Evolutionary conservation across 2,888 invertebrate species (phyloP).

Genomic region (Timema cristinae): DNA sequence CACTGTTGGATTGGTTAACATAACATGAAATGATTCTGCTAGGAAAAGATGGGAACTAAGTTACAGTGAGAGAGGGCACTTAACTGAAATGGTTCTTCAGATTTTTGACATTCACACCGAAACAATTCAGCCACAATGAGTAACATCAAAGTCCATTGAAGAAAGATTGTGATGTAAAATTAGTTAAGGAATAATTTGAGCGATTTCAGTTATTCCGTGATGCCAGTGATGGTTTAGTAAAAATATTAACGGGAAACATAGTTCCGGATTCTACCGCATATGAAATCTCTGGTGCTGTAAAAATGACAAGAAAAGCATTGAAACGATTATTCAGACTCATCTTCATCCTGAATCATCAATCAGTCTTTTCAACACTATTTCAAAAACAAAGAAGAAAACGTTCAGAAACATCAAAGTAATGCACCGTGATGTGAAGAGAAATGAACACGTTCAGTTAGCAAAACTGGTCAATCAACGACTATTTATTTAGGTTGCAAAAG

Average conservation of each 20-base stretch:
- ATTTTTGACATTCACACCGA: neutral
- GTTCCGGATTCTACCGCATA: neutral
- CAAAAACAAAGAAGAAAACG: constrained; percentile 1
- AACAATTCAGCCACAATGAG: neutral
- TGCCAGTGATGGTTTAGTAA: constrained; percentile 3
- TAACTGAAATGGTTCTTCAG: neutral
- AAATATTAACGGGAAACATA: neutral
- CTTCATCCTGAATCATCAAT: neutral
- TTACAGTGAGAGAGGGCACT: neutral
- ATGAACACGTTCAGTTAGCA: neutral
- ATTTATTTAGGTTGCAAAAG: neutral
- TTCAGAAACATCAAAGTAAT: neutral
- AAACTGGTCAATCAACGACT: constrained; percentile 1
- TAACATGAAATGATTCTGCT: neutral
- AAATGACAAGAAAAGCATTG: constrained; percentile 1
- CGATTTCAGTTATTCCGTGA: neutral
- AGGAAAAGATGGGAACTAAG: neutral
- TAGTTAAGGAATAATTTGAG: constrained; percentile 8
- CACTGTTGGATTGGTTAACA: constrained; percentile 6
- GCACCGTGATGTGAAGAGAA: neutral
- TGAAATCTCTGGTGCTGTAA: neutral
- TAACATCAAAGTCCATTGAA: neutral
- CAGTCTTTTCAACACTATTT: neutral
- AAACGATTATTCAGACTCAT: neutral
- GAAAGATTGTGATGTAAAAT: neutral